Evolutionary conservation across 2,113 vertebrate genomes (phyloP), one percentile per base, ranked within the genome.

Genomic region (Channa maculata): DNA sequence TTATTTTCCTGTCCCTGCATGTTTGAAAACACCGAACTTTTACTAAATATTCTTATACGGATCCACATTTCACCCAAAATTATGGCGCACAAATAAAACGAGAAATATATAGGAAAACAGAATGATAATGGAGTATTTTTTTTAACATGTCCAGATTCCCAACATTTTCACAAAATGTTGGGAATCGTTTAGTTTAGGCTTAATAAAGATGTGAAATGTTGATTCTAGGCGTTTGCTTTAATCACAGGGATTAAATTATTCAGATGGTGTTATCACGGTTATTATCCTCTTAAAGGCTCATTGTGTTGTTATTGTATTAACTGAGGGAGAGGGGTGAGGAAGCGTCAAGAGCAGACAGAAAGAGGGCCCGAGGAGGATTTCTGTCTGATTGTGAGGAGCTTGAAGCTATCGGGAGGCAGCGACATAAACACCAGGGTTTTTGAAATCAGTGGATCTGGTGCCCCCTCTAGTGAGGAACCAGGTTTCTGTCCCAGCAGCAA

Each of bases 381-480:
- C 65, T 66, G 76, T 76, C 38, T 67, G 77, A 68, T 68, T 49
- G 64, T 49, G 54, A 52, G 65, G 38, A 46, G 78, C 68, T 68
- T 34, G 69, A 67, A 44, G 82, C 44, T 57, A 78, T 75, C 64
- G 82, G 50, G 73, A 53, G 61, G 51, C 63, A 62, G 79, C 61
- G 80, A 61, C 59, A 82, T 15, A 72, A 72, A 58, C 50, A 73
- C 13, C 69, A 60, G n/a, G 68, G 61, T 70, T 2, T 67, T 77
- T 0, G 60, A 64, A 62, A 66, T 78, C 55, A 58, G 61, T 85
- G 82, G 85, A 89, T 82, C 73, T 91, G 90, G 75, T 86, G 94
- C 94, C 91, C 94, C 93, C 93, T 93, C 94, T 93, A 94, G 94
- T 93, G 93, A 92, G 89, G 79, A 75, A 50, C 77, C 53, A 10